phyloP scores from a whole-genome alignment of 2,888 invertebrate species.

The Microchrysa polita region DNA sequence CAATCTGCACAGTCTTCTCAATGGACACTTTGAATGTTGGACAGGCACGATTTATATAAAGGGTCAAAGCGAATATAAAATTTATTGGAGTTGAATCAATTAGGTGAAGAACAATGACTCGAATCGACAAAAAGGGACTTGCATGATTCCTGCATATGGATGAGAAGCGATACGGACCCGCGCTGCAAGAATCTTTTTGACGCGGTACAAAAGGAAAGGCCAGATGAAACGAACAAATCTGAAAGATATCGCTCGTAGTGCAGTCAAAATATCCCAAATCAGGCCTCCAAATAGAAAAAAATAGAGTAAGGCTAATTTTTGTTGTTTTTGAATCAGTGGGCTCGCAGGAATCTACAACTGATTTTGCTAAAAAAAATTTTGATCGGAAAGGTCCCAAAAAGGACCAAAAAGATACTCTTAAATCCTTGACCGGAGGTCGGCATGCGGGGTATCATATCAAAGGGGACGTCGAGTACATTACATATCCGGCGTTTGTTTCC shows the following conservation, averaged over 20 bases:
- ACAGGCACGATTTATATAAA: slow-evolving; percentile 43
- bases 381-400: no score
- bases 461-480: no score
- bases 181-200: neutral
- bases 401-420: no score
- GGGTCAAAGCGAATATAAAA: slow-evolving; percentile 47
- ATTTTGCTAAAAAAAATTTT: no score
- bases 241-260: slow-evolving; percentile 28
- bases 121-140: slow-evolving; percentile 47
- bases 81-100: slow-evolving; percentile 52
- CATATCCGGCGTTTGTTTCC: no score
- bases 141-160: slow-evolving; percentile 47
- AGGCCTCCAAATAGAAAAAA: no score
- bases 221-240: slow-evolving; percentile 38
- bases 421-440: no score
- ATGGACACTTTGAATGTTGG: slow-evolving; percentile 38
- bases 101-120: slow-evolving; percentile 50
- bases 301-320: no score
- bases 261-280: no score
- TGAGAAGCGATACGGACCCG: slow-evolving; percentile 29
- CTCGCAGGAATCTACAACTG: no score
- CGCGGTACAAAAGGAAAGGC: slow-evolving; percentile 34
- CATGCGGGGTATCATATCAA: no score
- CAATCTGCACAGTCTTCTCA: neutral
- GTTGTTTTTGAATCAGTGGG: no score